Base-by-base conservation (phyloP, 1,140 invertebrate species). In the Yoshiicerus persimilis region DNA sequence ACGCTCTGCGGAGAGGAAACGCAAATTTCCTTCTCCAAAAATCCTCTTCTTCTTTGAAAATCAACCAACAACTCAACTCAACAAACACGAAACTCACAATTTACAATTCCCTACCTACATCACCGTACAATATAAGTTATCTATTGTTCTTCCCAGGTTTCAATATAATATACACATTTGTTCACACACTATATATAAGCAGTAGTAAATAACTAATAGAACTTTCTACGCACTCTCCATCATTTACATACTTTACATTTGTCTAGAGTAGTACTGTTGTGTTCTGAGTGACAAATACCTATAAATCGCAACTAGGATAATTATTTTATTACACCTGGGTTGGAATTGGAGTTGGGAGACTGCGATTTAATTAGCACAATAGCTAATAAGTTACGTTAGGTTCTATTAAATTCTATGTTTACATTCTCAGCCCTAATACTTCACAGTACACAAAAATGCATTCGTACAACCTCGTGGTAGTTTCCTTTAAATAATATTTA, bases 1-100 rank as follows among this genome's bases (percentile, higher is more conserved):
- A 87, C 86, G 86, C 86, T 87, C 66, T 47, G 64, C 30, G 56
- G 70, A 75, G 86, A 70, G 36, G 56, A 34, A 70, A 75, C 66
- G 4, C 4, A 86, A 64, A 34, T 86, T 38, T 30, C 83, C 41
- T 27, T 23, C 84, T 86, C 84, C 84, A 66, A 64, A 87, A 87
- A 77, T 38, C 75, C 30, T 23, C 75, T 80, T 34, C 75, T 10
- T 34, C 75, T 23, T 80, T n/a, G 36, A 64, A 86, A 86, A 56
- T 36, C n/a, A 56, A 36, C 10, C 66, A 25, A 84, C 36, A 27
- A 38, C 25, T 25, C 2, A 38, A 86, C 30, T 56, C n/a, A 64
- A 64, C 11, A 56, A 62, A 86, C 64, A 32, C 8, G n/a, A 70
- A 25, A 56, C 47, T 56, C 47, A 56, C 47, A 1, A n/a, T n/a